A percentile compares a stretch with the other conserved stretches of the same genome.
phyloP scores from a whole-genome alignment of 2,888 invertebrate species.

The Bellardia pandia region DNA sequence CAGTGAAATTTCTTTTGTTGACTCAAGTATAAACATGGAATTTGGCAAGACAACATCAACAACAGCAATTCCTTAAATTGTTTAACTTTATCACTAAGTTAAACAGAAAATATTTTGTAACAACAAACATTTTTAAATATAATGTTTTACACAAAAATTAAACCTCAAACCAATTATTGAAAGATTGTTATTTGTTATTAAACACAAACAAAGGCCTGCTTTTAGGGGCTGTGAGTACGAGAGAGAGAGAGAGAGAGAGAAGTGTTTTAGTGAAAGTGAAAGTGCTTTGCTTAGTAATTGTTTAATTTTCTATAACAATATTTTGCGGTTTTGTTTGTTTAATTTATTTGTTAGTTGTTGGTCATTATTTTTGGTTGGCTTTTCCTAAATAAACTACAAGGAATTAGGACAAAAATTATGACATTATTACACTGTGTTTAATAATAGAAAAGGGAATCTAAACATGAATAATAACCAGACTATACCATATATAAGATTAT shows the following conservation, averaged over 20 bases:
- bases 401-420: constrained; percentile 41
- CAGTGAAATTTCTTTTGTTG: constrained; percentile 56
- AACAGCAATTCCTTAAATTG: constrained; percentile 67
- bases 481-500: no score
- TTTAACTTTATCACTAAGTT: constrained; percentile 58
- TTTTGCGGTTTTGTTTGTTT: constrained; percentile 53
- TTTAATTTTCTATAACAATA: constrained; percentile 54
- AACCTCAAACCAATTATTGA: constrained; percentile 47
- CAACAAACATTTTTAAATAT: not conserved
- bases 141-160: constrained; percentile 52
- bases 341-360: constrained; percentile 46
- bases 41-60: constrained; percentile 51
- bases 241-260: not conserved
- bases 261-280: not conserved
- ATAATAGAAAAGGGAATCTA: not conserved
- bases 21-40: constrained; percentile 61
- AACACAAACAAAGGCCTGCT: constrained; percentile 46
- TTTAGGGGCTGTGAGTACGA: constrained; percentile 1
- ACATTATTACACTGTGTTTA: constrained; percentile 24
- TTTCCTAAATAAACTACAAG: constrained; percentile 43
- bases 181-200: constrained; percentile 44
- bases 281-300: constrained; percentile 10
- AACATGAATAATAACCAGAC: no score
- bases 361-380: constrained; percentile 39
- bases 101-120: constrained; percentile 50